These are phyloP conservation scores for Notarius quadriscutis DNA, from an alignment of 2,113 vertebrate genomes.

Conservation along the genomic window DNA sequence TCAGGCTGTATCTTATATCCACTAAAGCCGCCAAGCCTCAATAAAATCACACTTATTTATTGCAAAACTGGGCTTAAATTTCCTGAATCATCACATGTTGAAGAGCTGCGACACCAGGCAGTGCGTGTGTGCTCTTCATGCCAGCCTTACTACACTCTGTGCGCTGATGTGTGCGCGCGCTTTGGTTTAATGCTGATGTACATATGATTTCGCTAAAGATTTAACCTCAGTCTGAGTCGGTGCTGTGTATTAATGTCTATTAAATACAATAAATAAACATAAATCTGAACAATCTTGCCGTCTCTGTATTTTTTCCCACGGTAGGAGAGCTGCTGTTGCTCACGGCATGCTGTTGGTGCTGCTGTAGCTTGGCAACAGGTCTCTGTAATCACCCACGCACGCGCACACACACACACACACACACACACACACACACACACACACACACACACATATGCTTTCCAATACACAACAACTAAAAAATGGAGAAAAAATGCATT, in stretches of 20 bases:
- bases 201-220: neutral
- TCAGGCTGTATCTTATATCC: neutral
- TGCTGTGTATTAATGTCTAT: constrained; percentile 23
- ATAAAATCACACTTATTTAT: neutral
- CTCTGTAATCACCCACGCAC: constrained; percentile 42
- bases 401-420: neutral
- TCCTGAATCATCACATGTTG: neutral
- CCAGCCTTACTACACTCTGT: neutral
- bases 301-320: constrained; percentile 22
- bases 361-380: constrained; percentile 57
- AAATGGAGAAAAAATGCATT: constrained; percentile 19
- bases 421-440: constrained; percentile 36
- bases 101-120: neutral
- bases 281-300: neutral
- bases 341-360: constrained; percentile 30
- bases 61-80: neutral
- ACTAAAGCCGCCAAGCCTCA: neutral
- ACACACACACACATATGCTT: constrained; percentile 23
- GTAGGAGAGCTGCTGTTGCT: constrained; percentile 38
- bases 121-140: neutral
- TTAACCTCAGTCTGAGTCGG: neutral
- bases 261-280: constrained; percentile 24
- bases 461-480: constrained; percentile 4
- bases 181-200: neutral
- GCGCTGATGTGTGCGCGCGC: neutral